Evolutionary conservation across 2,113 vertebrate species (phyloP), one percentile per base, ranked within the genome.

Genomic region (Terrapene triunguis): DNA sequence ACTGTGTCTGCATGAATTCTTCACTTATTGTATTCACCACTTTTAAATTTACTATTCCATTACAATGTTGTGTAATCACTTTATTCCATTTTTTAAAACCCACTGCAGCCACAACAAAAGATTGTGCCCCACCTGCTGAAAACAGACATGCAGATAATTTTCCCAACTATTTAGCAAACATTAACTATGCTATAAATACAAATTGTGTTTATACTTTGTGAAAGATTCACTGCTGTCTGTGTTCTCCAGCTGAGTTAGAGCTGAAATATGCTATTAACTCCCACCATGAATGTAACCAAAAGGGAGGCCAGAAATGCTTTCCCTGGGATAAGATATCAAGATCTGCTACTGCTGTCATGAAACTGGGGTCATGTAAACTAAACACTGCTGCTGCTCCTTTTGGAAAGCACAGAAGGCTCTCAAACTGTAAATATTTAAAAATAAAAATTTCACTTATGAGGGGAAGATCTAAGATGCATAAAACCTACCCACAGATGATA

Each of bases 121-220:
- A 83, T 82, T 82, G 54, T 55, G 84, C 87, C 76, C 95, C 95
- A 98, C 96, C 97, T 98, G 97, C 94, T 94, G 91, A 96, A 97
- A 97, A 90, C 92, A 96, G 96, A 94, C 92, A 83, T 80, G 54
- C 74, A 78, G 91, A 94, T 96, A 54, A 1, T 95, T 98, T 97
- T 87, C 93, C 93, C 94, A 98, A 97, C 96, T 98, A 98, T 98
- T 98, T 98, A 98, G 90, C 94, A 97, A 98, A 98, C 97, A 98
- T 98, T 98, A 98, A 98, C 97, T 96, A 97, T 93, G 97, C 98
- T 98, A 98, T 98, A 98, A 98, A 98, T 98, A 98, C 96, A 97
- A 95, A 97, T 96, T 0, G 55, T 98, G 98, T 98, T 98, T 98
- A 98, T 95, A 94, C 89, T 98, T 96, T 22, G 89, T 97, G 98